These are phyloP conservation scores for Gephyroberyx darwinii DNA, from an alignment of 2,797 vertebrate species.

Conservation along the genomic window DNA sequence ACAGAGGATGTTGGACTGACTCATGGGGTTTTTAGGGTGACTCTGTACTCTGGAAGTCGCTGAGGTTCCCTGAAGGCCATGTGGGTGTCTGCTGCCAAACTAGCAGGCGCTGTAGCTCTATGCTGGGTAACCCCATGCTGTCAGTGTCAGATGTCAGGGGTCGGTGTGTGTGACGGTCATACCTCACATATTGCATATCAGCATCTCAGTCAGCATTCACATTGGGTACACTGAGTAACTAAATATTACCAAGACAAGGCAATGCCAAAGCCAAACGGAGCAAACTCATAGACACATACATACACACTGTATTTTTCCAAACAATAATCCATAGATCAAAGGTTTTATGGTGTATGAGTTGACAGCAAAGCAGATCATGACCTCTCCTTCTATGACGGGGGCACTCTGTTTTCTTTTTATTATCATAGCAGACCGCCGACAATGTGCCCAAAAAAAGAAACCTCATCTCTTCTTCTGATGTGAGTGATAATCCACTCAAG, in stretches of 20 bases:
- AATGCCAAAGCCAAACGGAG: slow-evolving; percentile 18
- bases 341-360: slow-evolving; percentile 30
- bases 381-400: slow-evolving; percentile 39
- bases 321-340: slow-evolving; percentile 49
- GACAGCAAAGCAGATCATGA: slow-evolving; percentile 47
- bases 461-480: slow-evolving; percentile 35
- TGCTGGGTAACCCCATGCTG: slow-evolving; percentile 45
- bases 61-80: slow-evolving; percentile 38
- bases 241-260: neutral
- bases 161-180: slow-evolving; percentile 30
- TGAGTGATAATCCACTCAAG: slow-evolving; percentile 56
- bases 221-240: neutral
- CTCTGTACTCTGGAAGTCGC: slow-evolving; percentile 33
- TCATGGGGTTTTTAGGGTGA: slow-evolving; percentile 42
- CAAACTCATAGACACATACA: neutral
- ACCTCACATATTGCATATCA: slow-evolving; percentile 24
- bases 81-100: slow-evolving; percentile 47
- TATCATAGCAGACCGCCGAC: slow-evolving; percentile 66
- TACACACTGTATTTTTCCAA: slow-evolving; percentile 5
- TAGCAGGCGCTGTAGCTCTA: slow-evolving; percentile 42
- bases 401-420: slow-evolving; percentile 61
- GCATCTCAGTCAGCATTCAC: slow-evolving; percentile 23
- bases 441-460: slow-evolving; percentile 26
- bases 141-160: slow-evolving; percentile 52
- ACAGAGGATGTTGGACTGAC: slow-evolving; percentile 56